phyloP scores from a whole-genome alignment of 2,113 vertebrate species.

The Oryctolagus cuniculus region DNA sequence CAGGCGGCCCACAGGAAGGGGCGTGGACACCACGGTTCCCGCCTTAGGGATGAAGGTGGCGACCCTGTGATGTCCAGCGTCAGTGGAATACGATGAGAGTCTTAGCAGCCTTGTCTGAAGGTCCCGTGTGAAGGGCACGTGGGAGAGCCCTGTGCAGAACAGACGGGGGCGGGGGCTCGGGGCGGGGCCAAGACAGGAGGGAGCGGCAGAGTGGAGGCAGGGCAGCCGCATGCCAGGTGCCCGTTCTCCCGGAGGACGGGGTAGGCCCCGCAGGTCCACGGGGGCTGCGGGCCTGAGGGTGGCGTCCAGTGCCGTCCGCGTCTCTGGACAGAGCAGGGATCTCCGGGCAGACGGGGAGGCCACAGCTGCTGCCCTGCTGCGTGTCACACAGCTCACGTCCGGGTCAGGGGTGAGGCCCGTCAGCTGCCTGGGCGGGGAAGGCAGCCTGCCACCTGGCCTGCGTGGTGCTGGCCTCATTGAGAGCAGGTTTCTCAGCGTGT shows the following conservation, averaged over 20 bases:
- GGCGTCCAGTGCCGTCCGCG: too few relatives aligned
- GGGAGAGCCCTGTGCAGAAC: not conserved
- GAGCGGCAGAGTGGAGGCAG: not conserved
- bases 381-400: accelerated
- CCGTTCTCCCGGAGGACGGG: not conserved
- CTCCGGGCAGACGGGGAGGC: not conserved
- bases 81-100: not conserved
- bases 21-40: accelerated
- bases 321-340: accelerated
- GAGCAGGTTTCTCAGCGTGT: accelerated
- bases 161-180: accelerated
- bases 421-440: too few relatives aligned
- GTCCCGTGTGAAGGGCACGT: too few relatives aligned
- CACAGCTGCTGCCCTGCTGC: accelerated
- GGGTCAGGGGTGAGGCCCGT: not conserved
- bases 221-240: accelerated
- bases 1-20: accelerated
- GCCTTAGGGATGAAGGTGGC: not conserved
- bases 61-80: not conserved
- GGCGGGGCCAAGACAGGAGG: not conserved
- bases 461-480: accelerated
- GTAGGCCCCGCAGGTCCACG: not conserved
- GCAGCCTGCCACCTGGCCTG: not conserved
- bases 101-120: too few relatives aligned
- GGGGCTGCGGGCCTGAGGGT: not conserved